Base-by-base conservation (phyloP, 2,888 invertebrate genomes). In the Megamerina dolium region DNA sequence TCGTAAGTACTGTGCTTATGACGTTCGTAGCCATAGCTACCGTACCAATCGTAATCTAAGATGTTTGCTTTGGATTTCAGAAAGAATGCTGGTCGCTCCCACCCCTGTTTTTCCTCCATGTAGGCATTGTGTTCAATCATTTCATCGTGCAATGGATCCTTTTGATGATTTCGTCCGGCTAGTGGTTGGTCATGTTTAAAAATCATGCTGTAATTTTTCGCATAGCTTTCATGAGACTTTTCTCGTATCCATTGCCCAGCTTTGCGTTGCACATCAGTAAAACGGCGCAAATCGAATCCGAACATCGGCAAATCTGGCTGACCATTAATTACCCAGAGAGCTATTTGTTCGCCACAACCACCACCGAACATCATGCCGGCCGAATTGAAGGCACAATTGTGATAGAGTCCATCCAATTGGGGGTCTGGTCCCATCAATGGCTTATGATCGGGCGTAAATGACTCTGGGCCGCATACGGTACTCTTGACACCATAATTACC, bases 301-400 rank as follows among this genome's bases (percentile, higher is more conserved):
- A 86, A 89, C 87, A 94, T 87, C 56, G 90, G 86, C 58, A 86
- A 75, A 43, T 83, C 79, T 0, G 93, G 93, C 47, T 88, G 79
- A 16, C 91, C 92, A 55, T 82, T 77, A 2, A 84, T 70, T 41
- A 93, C 80, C 93, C 92, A 94, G 43, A 82, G 78, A 0, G 92
- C 90, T 59, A 87, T 77, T 70, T 92, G 87, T 61, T 88, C 81
- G 0, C 83, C 87, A 54, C 87, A 87, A 0, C 93, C 93, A 8
- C 88, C 89, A 10, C 90, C 87, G 56, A 89, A 79, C 86, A 90
- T 90, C 83, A 94, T 88, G 0, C 93, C 93, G 1, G 88, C 82
- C 2, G 91, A 91, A 66, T 93, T 94, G 70, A 87, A 91, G 1
- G 88, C 93, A 61, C 87, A 88, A 50, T 84, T 87, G 64, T 92